Evolutionary conservation across 2,797 vertebrate genomes (phyloP), one percentile per base, ranked within the genome.

Genomic region (Malurus splendens): DNA sequence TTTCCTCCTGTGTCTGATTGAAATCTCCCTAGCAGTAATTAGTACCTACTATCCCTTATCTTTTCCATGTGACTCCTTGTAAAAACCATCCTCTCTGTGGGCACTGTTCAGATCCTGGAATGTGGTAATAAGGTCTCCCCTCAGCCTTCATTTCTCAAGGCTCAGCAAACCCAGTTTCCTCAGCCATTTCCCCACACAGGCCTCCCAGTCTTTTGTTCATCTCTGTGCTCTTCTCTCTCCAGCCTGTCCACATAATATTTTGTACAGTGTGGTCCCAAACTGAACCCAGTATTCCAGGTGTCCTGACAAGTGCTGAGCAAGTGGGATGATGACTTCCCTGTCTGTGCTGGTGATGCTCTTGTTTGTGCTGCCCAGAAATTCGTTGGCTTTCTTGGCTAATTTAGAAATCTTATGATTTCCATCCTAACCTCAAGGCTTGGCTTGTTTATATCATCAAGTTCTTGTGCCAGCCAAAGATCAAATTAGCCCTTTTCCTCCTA

Each of bases 201-300:
- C 23, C 15, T 57, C 19, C 8, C 45, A 68, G 17, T 36, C 23
- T 14, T 51, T 28, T 44, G 44, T 27, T 47, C n/a, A 23, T 48
- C 23, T 42, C 48, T 36, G 51, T 68, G 27, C 23, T 61, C 23
- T 52, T 62, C 16, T 62, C 25, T 74, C 45, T 57, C 10, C 56
- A 57, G 9, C 56, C 50, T 57, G 33, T 30, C 25, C 39, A 22
- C 14, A 0, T 28, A 15, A 9, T 25, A 25, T 19, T 68, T 39
- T 42, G 19, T 64, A n/a, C 41, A 57, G 7, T 0, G 0, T 59
- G 28, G 24, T 22, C 56, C 39, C 41, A 80, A 30, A 64, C 7
- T 70, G 39, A 8, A 14, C 12, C 14, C 56, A 25, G 4, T 57
- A 4, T 64, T 64, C 22, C 14, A 18, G 22, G 14, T 57, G 33